phyloP scores from a whole-genome alignment of 2,888 invertebrate genomes.

The Abscondita cerata region DNA sequence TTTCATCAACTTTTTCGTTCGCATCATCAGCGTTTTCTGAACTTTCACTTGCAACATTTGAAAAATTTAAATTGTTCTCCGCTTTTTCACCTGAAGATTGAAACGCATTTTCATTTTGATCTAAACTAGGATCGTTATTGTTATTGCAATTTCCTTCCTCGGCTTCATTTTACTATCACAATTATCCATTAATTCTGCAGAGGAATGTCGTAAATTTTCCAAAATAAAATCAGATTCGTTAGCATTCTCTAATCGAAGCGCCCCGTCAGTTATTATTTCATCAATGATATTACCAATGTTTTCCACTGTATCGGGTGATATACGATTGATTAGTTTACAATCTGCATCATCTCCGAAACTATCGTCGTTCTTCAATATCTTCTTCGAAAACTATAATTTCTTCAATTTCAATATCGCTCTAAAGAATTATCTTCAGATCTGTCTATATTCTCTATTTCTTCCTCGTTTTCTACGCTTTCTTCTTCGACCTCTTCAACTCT shows the following conservation, averaged over 20 bases:
- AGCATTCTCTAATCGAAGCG: slow-evolving; percentile 4
- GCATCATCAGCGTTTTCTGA: too few species aligned
- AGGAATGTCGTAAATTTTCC: background rate
- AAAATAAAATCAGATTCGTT: slow-evolving; percentile 1
- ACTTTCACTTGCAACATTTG: too few species aligned
- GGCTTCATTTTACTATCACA: background rate
- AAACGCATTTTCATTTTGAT: background rate
- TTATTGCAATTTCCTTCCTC: background rate
- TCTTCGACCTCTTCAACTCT: slow-evolving; percentile 11
- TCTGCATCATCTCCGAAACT: slow-evolving; percentile 18
- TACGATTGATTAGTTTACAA: slow-evolving; percentile 21
- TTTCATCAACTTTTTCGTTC: too few species aligned
- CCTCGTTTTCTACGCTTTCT: slow-evolving; percentile 21
- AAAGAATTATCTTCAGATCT: slow-evolving; percentile 2
- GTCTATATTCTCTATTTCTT: slow-evolving; percentile 14
- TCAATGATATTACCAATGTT: slow-evolving; percentile 21
- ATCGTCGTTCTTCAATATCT: slow-evolving; percentile 16
- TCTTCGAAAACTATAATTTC: slow-evolving; percentile 24
- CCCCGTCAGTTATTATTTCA: slow-evolving; percentile 13
- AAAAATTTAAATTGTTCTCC: too few species aligned
- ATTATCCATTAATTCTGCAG: background rate
- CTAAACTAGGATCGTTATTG: background rate
- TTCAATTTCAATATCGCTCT: background rate
- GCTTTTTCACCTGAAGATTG: too few species aligned
- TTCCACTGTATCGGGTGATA: slow-evolving; percentile 15